A percentile compares a stretch with the other conserved stretches of the same genome.
These are phyloP conservation scores for Eupsilia transversa DNA, from an alignment of 2,888 invertebrate genomes.

Conservation along the genomic window DNA sequence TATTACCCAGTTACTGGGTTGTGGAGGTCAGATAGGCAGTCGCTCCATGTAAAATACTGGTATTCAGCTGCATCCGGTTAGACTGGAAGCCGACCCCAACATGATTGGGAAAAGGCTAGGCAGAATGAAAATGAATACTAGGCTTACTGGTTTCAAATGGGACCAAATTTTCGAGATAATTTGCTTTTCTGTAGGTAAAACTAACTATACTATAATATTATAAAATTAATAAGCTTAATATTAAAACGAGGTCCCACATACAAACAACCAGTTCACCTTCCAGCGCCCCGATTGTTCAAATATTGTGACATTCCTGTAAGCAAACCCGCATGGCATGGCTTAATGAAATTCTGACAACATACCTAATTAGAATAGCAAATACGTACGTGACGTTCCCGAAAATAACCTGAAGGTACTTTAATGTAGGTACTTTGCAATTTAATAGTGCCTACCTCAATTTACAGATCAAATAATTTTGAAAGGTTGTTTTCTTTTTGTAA, in stretches of 20 bases:
- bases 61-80: too few relatives aligned
- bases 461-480: slow-evolving; percentile 11
- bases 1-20: too few relatives aligned
- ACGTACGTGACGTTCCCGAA: slow-evolving; percentile 43
- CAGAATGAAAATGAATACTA: too few relatives aligned
- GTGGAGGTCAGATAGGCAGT: too few relatives aligned
- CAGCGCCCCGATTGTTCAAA: slow-evolving; percentile 28
- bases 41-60: too few relatives aligned
- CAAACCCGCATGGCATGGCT: slow-evolving; percentile 59
- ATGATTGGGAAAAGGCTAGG: too few relatives aligned
- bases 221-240: background rate
- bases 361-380: slow-evolving; percentile 61
- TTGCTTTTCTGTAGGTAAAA: background rate
- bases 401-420: slow-evolving; percentile 29
- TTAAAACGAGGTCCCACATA: slow-evolving; percentile 10
- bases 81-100: too few relatives aligned
- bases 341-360: slow-evolving; percentile 61
- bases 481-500: background rate
- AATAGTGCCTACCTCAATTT: background rate
- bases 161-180: background rate
- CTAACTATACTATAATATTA: too few relatives aligned
- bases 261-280: slow-evolving; percentile 33
- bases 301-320: slow-evolving; percentile 52
- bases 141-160: background rate
- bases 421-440: slow-evolving; percentile 12